phyloP scores from a whole-genome alignment of 2,113 vertebrate species.

The Empidonax traillii region DNA sequence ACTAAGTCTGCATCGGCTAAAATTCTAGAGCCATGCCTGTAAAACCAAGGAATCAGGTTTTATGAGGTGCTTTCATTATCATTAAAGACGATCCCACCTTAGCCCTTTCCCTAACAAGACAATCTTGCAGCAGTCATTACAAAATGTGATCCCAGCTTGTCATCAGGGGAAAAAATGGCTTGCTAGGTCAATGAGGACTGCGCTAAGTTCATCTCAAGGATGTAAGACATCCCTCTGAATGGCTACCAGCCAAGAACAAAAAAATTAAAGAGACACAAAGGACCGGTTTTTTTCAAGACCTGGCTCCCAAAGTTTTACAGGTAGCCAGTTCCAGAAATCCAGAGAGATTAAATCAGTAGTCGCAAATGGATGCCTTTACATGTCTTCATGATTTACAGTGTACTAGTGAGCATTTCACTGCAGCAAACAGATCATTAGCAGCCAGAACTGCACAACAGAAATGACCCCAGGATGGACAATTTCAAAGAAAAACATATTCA shows the following conservation, averaged over 20 bases:
- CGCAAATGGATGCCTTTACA: background rate
- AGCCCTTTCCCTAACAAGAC: conserved; percentile 79
- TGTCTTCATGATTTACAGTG: background rate
- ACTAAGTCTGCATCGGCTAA: conserved; percentile 73
- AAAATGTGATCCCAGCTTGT: conserved; percentile 75
- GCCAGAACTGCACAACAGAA: background rate
- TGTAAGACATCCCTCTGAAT: conserved; percentile 52
- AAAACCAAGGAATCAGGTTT: conserved; percentile 74
- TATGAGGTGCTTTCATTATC: conserved; percentile 78
- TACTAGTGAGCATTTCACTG: background rate
- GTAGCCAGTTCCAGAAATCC: background rate
- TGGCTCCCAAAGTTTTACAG: conserved; percentile 5
- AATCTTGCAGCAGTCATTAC: conserved; percentile 72
- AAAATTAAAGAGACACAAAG: background rate
- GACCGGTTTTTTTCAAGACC: background rate
- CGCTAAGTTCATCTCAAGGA: conserved; percentile 69
- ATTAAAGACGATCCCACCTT: conserved; percentile 79
- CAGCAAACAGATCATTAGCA: background rate
- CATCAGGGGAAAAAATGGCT: conserved; percentile 63
- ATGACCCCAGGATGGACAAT: background rate
- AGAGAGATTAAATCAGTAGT: background rate
- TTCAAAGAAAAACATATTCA: conserved; percentile 7
- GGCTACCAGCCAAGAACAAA: conserved; percentile 56
- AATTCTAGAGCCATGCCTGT: conserved; percentile 71
- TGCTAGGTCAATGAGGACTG: conserved; percentile 73